Evolutionary conservation across 2,113 vertebrate genomes (phyloP).

Genomic region (Mesoclemmys tuberculata): DNA sequence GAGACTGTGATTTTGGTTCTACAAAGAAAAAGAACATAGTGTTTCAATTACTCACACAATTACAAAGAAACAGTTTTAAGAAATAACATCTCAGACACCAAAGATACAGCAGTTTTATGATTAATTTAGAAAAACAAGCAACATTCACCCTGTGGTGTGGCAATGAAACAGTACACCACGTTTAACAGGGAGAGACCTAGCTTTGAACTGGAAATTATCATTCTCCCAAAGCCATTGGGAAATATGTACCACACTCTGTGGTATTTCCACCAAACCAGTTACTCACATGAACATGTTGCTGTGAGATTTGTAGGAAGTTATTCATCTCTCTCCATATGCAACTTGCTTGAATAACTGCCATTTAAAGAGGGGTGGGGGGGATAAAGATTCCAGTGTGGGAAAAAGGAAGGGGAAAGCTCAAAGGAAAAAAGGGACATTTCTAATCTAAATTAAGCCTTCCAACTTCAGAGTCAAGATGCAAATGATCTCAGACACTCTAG

Average conservation of each 20-base stretch:
- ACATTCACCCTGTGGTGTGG: background rate
- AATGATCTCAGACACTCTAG: background rate
- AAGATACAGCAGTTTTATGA: background rate
- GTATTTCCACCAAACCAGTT: background rate
- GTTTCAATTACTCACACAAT: constrained; percentile 10
- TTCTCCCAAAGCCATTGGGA: background rate
- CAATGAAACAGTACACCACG: background rate
- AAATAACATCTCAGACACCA: background rate
- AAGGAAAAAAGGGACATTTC: background rate
- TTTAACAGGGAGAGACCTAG: background rate
- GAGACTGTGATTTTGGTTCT: constrained; percentile 88
- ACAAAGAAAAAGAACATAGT: constrained; percentile 63
- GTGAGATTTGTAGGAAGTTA: background rate
- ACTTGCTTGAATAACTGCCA: background rate
- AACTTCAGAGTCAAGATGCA: background rate
- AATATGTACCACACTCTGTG: background rate
- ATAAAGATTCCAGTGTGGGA: background rate
- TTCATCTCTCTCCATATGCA: background rate
- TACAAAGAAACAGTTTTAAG: background rate
- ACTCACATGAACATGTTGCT: background rate
- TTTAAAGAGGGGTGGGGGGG: background rate
- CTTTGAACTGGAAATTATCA: background rate
- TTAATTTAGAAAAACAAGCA: background rate
- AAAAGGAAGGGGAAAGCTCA: background rate
- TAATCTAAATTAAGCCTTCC: background rate